Conservation (phyloP, 2,113 vertebrate genomes). For the Struthidea cinerea region DNA sequence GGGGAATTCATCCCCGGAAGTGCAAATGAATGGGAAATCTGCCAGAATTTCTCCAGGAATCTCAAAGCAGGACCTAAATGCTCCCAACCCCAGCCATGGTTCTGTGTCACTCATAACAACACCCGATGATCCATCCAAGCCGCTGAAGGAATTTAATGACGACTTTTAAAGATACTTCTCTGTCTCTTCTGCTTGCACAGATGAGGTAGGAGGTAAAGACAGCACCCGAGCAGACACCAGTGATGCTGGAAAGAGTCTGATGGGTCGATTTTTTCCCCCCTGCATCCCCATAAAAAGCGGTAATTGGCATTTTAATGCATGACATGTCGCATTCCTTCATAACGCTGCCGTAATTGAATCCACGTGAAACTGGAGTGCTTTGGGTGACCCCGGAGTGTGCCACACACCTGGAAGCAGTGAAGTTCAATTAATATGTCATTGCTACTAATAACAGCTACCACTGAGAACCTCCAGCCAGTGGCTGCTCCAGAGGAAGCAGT, state of each 20-base stretch:
- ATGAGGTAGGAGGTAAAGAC: neutral
- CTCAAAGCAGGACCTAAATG: neutral
- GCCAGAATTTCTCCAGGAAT: neutral
- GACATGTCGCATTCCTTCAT: slow-evolving; percentile 61
- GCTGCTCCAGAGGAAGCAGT: neutral
- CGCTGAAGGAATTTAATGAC: neutral
- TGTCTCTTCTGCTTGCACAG: neutral
- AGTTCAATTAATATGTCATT: slow-evolving; percentile 78
- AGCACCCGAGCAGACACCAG: neutral
- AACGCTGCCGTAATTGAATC: slow-evolving; percentile 66
- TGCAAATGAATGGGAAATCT: neutral
- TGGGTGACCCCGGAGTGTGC: slow-evolving; percentile 72
- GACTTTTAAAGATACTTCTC: neutral
- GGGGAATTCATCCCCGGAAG: neutral
- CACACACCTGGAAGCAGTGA: slow-evolving; percentile 81
- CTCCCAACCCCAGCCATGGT: neutral
- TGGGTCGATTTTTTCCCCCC: neutral
- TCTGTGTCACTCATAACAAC: neutral
- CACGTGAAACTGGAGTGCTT: slow-evolving; percentile 64
- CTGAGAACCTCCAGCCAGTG: slow-evolving; percentile 70
- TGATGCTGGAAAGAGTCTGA: neutral
- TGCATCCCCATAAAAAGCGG: slow-evolving; percentile 14
- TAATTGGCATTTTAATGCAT: slow-evolving; percentile 46
- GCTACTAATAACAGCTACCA: slow-evolving; percentile 67
- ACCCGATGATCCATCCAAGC: neutral